Conservation (phyloP, 1,140 invertebrate genomes). For the Pantala flavescens region DNA sequence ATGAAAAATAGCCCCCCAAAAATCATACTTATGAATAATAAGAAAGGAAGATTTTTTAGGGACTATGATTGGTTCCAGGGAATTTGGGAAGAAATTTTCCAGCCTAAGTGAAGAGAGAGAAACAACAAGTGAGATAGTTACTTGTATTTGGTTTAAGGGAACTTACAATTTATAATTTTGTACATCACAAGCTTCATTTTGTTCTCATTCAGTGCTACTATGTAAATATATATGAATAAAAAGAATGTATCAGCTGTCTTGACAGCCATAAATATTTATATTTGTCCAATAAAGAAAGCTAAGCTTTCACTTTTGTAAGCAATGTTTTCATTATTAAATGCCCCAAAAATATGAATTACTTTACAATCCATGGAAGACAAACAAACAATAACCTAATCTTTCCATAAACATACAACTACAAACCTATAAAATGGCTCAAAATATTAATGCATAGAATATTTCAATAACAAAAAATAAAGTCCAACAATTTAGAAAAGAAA, state of each 20-base stretch:
- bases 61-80: neutral
- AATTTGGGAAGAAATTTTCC: neutral
- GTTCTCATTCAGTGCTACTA: neutral
- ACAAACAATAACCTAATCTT: too few relatives aligned
- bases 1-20: neutral
- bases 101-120: neutral
- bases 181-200: neutral
- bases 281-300: conserved; percentile 6
- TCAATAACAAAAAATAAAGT: too few relatives aligned
- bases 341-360: too few relatives aligned
- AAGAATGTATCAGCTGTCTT: neutral
- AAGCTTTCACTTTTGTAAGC: neutral
- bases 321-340: too few relatives aligned
- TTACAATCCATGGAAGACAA: too few relatives aligned
- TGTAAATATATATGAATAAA: neutral
- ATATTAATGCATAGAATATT: too few relatives aligned
- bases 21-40: neutral
- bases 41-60: neutral
- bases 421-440: too few relatives aligned
- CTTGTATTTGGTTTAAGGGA: neutral
- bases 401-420: too few relatives aligned
- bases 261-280: neutral
- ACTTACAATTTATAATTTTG: neutral
- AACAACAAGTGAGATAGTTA: neutral
- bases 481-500: too few relatives aligned